Conservation (phyloP, 2,113 vertebrate genomes). For the Heteronetta atricapilla region DNA sequence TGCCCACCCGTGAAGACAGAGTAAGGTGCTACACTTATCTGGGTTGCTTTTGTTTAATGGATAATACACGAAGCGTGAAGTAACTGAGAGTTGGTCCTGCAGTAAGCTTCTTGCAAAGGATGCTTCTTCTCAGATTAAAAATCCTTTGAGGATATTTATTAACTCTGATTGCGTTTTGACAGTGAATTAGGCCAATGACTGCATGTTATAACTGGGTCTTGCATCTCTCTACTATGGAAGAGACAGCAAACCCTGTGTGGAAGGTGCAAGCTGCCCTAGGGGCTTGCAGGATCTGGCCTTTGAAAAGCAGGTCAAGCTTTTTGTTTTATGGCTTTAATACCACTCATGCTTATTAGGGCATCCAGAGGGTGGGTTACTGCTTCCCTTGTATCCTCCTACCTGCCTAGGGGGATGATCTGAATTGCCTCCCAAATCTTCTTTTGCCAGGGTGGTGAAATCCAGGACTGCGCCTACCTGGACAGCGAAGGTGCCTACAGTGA, state of each 20-base stretch:
- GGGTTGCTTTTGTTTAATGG: background rate
- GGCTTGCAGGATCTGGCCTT: background rate
- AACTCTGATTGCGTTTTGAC: background rate
- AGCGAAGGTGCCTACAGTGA: constrained; percentile 79
- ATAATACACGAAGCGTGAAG: background rate
- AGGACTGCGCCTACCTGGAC: constrained; percentile 79
- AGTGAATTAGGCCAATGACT: background rate
- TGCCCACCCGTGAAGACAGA: background rate
- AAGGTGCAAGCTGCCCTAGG: background rate
- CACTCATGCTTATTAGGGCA: background rate
- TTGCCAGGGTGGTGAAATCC: constrained; percentile 77
- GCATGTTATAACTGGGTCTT: background rate
- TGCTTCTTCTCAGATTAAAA: background rate
- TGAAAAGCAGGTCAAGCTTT: background rate
- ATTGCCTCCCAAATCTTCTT: background rate
- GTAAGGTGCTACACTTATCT: background rate
- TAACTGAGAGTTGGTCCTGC: background rate
- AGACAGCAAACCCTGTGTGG: background rate
- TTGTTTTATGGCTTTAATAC: background rate
- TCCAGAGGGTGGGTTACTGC: background rate
- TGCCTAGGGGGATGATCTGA: background rate
- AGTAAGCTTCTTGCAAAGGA: background rate
- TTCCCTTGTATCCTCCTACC: background rate
- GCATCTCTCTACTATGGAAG: background rate
- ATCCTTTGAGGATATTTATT: background rate